Conservation (phyloP, 2,888 invertebrate species). For the Pseudococcus jackbeardsleyi region DNA sequence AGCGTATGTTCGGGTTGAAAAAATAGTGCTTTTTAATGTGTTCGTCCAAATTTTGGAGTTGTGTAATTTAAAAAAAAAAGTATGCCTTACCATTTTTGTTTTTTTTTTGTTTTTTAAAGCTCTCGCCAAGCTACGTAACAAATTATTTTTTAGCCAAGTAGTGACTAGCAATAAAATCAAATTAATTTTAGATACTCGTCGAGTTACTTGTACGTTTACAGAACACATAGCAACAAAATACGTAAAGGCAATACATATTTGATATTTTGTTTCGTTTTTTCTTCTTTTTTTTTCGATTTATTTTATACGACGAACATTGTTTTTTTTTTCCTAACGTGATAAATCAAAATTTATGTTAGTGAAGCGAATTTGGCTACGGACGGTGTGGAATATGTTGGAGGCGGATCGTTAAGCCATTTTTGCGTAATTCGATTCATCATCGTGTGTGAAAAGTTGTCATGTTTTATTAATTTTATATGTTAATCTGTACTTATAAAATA, state of each 20-base stretch:
- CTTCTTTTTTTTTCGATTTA: constrained; percentile 31
- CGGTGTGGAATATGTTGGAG: not conserved
- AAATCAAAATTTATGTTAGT: constrained; percentile 48
- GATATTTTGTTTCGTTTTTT: constrained; percentile 23
- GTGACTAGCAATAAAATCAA: constrained; percentile 63
- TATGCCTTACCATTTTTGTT: constrained; percentile 57
- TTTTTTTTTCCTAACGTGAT: constrained; percentile 14
- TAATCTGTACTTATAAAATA: constrained; percentile 48
- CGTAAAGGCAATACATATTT: constrained; percentile 36
- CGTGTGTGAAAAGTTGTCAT: constrained; percentile 26
- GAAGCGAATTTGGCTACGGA: not conserved
- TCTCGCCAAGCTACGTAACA: constrained; percentile 52
- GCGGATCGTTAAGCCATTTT: not conserved
- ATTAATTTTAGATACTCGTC: constrained; percentile 52
- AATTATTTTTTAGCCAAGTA: constrained; percentile 56
- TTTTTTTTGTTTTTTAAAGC: constrained; percentile 47
- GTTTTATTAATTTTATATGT: constrained; percentile 48
- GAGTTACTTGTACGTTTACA: constrained; percentile 18
- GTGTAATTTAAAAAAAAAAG: constrained; percentile 1
- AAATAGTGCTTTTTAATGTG: constrained; percentile 43
- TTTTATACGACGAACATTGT: constrained; percentile 28
- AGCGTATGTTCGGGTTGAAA: constrained; percentile 2
- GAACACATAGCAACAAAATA: constrained; percentile 43
- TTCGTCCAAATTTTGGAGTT: constrained; percentile 32
- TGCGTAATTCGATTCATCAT: constrained; percentile 14